A percentile compares a stretch with the other conserved stretches of the same genome.
Evolutionary conservation across 2,113 vertebrate species (phyloP).

Genomic region (Lontra canadensis): DNA sequence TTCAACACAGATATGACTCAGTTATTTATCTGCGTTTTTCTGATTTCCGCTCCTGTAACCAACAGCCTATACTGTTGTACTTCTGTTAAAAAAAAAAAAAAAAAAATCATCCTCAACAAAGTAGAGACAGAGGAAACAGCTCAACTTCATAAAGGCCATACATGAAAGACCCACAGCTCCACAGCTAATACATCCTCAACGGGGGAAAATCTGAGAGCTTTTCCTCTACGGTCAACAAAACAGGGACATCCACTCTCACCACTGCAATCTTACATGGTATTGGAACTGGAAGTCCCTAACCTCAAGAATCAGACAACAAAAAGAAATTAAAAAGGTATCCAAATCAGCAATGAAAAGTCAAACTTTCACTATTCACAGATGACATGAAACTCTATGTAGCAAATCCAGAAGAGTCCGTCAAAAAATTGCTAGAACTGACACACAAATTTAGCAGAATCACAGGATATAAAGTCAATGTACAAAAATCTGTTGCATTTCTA

Average conservation of each 20-base stretch:
- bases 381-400: neutral
- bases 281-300: neutral
- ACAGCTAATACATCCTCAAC: neutral
- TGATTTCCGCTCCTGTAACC: neutral
- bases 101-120: neutral
- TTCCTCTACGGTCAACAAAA: neutral
- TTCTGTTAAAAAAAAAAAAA: neutral
- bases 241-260: neutral
- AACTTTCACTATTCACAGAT: neutral
- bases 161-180: neutral
- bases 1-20: neutral
- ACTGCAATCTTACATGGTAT: neutral
- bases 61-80: neutral
- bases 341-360: neutral
- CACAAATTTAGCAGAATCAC: neutral
- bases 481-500: neutral
- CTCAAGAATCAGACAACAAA: neutral
- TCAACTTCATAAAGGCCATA: neutral
- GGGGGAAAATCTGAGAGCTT: neutral
- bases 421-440: neutral
- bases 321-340: neutral
- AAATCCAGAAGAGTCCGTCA: neutral
- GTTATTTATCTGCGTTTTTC: neutral
- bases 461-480: neutral
- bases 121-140: neutral